Conservation (phyloP, 2,113 vertebrate species). For the Rhegmatorhina hoffmannsi region DNA sequence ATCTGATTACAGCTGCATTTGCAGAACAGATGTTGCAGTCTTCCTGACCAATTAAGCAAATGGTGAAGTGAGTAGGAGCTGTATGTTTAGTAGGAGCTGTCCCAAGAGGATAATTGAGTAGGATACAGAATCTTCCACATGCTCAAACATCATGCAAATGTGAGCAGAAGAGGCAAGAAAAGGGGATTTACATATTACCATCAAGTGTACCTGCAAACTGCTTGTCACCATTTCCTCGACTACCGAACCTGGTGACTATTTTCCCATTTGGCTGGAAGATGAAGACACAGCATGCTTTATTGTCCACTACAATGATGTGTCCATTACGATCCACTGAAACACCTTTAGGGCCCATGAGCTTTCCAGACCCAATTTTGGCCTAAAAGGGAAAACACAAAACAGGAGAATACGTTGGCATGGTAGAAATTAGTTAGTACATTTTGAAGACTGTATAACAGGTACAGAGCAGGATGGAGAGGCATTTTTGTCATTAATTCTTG, state of each 20-base stretch:
- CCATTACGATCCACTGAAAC: conserved; percentile 95
- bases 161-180: conserved; percentile 70
- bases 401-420: neutral
- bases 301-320: conserved; percentile 97
- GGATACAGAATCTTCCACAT: conserved; percentile 43
- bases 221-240: conserved; percentile 93
- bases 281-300: conserved; percentile 96
- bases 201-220: conserved; percentile 97
- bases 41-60: neutral
- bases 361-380: conserved; percentile 95
- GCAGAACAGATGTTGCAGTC: conserved; percentile 6
- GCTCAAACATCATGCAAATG: conserved; percentile 74
- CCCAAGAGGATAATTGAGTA: neutral
- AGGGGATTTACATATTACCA: conserved; percentile 79
- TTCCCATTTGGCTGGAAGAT: conserved; percentile 97
- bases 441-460: neutral
- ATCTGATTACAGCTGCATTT: neutral
- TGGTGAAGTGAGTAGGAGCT: neutral
- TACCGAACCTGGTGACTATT: conserved; percentile 96
- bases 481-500: neutral
- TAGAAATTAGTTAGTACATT: neutral
- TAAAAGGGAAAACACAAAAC: conserved; percentile 54
- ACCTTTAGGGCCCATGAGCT: conserved; percentile 97
- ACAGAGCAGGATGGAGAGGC: neutral
- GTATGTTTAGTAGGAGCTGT: neutral